A percentile compares a stretch with the other conserved stretches of the same genome.
Conservation (phyloP, 2,888 invertebrate genomes). For the Chloroclystis v-ata region DNA sequence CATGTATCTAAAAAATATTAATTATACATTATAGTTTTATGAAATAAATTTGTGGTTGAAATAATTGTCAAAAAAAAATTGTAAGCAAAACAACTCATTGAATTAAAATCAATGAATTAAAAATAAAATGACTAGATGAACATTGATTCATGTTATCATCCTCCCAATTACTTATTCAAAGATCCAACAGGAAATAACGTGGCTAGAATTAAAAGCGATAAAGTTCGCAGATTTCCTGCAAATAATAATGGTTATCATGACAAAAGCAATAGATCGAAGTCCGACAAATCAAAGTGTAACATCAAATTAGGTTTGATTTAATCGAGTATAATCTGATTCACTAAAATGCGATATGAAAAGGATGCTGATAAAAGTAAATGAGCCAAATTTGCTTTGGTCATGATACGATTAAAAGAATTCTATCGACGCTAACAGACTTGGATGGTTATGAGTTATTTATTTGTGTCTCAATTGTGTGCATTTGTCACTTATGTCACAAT, state of each 20-base stretch:
- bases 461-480: too few species aligned
- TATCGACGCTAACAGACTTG: conserved; percentile 6
- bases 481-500: too few species aligned
- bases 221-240: conserved; percentile 9
- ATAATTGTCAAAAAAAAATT: too few species aligned
- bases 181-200: conserved; percentile 20
- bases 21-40: not conserved
- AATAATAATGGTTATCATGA: conserved; percentile 14
- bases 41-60: conserved; percentile 8
- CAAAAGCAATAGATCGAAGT: conserved; percentile 4
- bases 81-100: not conserved
- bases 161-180: conserved; percentile 17
- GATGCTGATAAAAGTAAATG: not conserved
- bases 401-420: conserved; percentile 1
- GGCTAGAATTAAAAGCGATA: not conserved
- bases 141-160: conserved; percentile 17
- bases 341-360: not conserved
- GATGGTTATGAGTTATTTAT: too few species aligned
- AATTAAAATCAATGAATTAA: not conserved
- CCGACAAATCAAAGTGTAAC: conserved; percentile 9
- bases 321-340: not conserved
- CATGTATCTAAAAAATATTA: too few species aligned
- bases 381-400: conserved; percentile 6
- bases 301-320: conserved; percentile 10
- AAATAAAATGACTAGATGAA: not conserved